Conservation (phyloP, 2,888 invertebrate genomes). For the Maniola hyperantus region DNA sequence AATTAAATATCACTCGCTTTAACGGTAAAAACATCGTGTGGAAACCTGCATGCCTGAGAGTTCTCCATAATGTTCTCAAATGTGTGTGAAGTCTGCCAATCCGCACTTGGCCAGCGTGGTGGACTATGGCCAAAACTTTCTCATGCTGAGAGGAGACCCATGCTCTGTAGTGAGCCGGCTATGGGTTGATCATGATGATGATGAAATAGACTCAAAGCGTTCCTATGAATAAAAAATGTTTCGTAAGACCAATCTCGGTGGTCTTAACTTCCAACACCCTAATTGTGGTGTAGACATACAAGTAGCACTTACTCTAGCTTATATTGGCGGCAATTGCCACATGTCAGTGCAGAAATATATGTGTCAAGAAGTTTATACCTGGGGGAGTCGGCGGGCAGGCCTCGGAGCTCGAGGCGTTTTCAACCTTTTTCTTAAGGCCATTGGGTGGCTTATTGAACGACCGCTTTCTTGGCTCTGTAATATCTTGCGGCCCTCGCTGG, state of each 20-base stretch:
- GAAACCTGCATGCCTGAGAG: no score
- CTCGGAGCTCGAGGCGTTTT: constrained; percentile 67
- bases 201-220: not conserved
- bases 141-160: no score
- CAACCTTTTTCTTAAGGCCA: constrained; percentile 71
- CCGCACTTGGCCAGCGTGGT: no score
- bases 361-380: constrained; percentile 70
- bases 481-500: constrained; percentile 75
- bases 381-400: constrained; percentile 75
- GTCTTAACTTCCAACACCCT: constrained; percentile 14
- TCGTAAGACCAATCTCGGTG: constrained; percentile 5
- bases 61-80: no score
- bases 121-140: no score
- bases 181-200: no score
- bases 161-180: no score
- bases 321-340: constrained; percentile 42
- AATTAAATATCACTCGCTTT: no score
- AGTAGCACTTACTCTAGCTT: constrained; percentile 27
- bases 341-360: constrained; percentile 43
- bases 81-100: no score
- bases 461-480: constrained; percentile 74
- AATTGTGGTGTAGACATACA: constrained; percentile 30
- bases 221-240: not conserved
- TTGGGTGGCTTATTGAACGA: constrained; percentile 74
- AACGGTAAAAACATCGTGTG: no score